Base-by-base conservation (phyloP, 2,888 invertebrate species). In the Tipula vernalis region DNA sequence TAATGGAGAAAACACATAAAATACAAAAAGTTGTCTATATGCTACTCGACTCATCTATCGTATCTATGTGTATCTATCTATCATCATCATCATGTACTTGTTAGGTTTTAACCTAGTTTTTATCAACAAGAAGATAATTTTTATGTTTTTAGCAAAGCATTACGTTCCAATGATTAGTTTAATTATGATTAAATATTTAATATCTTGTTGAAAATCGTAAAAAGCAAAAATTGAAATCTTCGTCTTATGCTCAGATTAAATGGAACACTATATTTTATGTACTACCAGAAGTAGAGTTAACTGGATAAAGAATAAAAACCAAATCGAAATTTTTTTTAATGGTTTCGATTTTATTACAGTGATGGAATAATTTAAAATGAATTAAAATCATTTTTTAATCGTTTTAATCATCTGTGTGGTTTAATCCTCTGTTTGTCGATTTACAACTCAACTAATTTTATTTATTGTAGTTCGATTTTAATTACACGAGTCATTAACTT, bases 181-280 rank as follows among this genome's bases (percentile, higher is more conserved):
- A 71, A 71, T 71, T 71, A 71, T 71, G 71, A 71, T 71, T 71
- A 71, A 71, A 71, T 71, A 71, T 71, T 71, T 71, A 71, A 71
- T 71, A 71, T 71, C 71, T 71, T 71, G 18, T 71, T 71, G 71
- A 71, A 71, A 71, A 71, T 18, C 10, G 71, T 71, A 10, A 71
- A 71, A 71, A 51, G 28, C 51, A 51, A 6, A 28, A 71, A 71
- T 10, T 3, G 12, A 10, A 44, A 44, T 28, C 71, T 18, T 18
- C 28, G 3, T 71, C 3, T 8, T 71, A 28, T 1, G 8, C 8
- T 28, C 18, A 10, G 28, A 8, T 71, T 28, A 28, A 28, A 71
- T 28, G 28, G 28, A 71, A 71, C 71, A 28, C 28, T 28, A 39
- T 71, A 10, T 28, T 28, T 28, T 28, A 28, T 28, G 28, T 28